Conservation (phyloP, 2,113 vertebrate species). For the Mesembrinibis cayennensis region DNA sequence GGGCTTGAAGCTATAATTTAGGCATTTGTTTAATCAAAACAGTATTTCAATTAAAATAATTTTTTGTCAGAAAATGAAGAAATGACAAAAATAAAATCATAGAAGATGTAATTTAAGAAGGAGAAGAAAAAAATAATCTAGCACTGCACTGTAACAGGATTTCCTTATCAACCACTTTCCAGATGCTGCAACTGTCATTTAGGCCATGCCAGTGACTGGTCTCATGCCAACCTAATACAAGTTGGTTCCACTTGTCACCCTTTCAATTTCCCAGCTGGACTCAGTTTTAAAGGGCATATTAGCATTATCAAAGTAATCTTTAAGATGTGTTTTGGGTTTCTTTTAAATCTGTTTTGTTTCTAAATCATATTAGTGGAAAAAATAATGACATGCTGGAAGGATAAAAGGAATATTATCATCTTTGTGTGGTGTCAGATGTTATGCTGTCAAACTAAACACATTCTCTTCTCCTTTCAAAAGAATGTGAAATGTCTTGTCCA, state of each 20-base stretch:
- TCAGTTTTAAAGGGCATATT: slow-evolving; percentile 77
- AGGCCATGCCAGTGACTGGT: slow-evolving; percentile 71
- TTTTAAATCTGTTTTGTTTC: slow-evolving; percentile 60
- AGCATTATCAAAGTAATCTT: slow-evolving; percentile 78
- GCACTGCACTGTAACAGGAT: slow-evolving; percentile 66
- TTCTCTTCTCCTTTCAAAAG: not conserved
- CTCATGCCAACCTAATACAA: slow-evolving; percentile 72
- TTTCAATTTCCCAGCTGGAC: slow-evolving; percentile 77
- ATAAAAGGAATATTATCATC: slow-evolving; percentile 55
- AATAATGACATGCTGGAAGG: slow-evolving; percentile 53
- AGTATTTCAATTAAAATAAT: not conserved
- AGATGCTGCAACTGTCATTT: slow-evolving; percentile 74
- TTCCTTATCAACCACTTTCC: slow-evolving; percentile 78
- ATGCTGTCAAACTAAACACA: slow-evolving; percentile 18
- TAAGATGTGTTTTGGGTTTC: slow-evolving; percentile 52
- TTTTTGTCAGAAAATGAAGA: slow-evolving; percentile 54
- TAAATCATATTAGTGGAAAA: slow-evolving; percentile 31
- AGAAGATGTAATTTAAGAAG: slow-evolving; percentile 61
- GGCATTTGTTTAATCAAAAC: slow-evolving; percentile 49
- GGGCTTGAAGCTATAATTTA: slow-evolving; percentile 29
- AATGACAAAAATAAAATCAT: slow-evolving; percentile 49
- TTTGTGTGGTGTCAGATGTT: slow-evolving; percentile 26
- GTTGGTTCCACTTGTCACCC: slow-evolving; percentile 80
- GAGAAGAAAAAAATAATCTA: not conserved
- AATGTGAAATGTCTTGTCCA: not conserved